A percentile compares a stretch with the other conserved stretches of the same genome.
These are phyloP conservation scores for Cyprinus carpio DNA, from an alignment of 2,113 vertebrate genomes.

Conservation along the genomic window DNA sequence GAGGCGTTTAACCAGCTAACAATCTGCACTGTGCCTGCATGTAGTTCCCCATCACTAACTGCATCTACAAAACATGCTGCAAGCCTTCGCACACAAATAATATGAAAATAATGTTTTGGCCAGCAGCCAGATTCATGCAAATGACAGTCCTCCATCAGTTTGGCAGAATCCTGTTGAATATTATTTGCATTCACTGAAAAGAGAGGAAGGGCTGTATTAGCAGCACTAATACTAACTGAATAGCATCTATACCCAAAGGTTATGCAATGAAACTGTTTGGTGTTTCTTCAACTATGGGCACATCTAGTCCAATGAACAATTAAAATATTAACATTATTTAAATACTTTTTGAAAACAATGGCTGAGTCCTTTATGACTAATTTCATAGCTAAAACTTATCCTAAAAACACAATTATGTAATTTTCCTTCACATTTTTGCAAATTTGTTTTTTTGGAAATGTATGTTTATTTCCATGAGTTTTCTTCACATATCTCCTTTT, in stretches of 20 bases:
- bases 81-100: conserved; percentile 9
- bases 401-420: no score
- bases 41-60: neutral
- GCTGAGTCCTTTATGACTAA: no score
- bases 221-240: no score
- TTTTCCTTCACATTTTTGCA: neutral
- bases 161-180: conserved; percentile 3
- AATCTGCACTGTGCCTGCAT: neutral
- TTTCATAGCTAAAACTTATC: no score
- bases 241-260: no score
- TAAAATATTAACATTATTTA: no score
- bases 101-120: conserved; percentile 22
- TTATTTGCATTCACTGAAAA: conserved; percentile 22
- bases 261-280: no score
- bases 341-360: no score
- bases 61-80: neutral
- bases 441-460: neutral
- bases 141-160: neutral
- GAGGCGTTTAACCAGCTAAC: neutral
- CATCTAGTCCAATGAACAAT: no score
- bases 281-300: no score
- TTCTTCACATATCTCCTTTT: neutral
- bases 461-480: neutral
- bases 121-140: conserved; percentile 17
- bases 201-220: neutral